Base-by-base conservation (phyloP, 2,797 vertebrate species). In the Neosalanx taihuensis region DNA sequence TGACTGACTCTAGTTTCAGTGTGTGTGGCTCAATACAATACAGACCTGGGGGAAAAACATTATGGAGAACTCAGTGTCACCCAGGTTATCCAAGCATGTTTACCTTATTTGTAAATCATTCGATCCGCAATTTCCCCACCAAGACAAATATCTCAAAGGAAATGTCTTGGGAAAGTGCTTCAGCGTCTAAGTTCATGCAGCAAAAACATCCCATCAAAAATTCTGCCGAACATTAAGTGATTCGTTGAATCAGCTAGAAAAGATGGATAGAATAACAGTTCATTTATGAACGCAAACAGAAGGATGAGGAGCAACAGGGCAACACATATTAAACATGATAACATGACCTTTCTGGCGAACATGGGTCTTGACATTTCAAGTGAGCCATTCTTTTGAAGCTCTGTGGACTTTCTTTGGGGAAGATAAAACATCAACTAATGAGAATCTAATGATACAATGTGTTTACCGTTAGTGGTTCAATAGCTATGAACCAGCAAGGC, bases 111-210 rank as follows among this genome's bases (percentile, higher is more conserved):
- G 51, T 5, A 9, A 67, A 53, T 30, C 5, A 30, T 56, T n/a
- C n/a, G 51, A 67, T 64, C n/a, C 33, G 20, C 17, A 7, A 20
- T 37, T 64, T 62, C 15, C 33, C 23, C 10, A 64, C 31, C 9
- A 5, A 10, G 18, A 17, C 1, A 62, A 33, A 62, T 35, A 64
- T 56, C 46, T 67, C 53, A 0, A 1, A 9, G 63, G 63, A 35
- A n/a, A 41, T 31, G 3, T 67, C n/a, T 67, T 26, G 23, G 23
- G 23, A 31, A 53, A 66, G 46, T 51, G 65, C 41, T 67, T 67
- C 26, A 30, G 30, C 30, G 51, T 18, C 5, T 30, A 66, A 1
- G 10, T 65, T 20, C 7, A 26, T 30, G 23, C 41, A 18, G 10
- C 13, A 46, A 46, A 46, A 46, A 46, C 41, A 46, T 46, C 41